Evolutionary conservation across 2,797 vertebrate genomes (phyloP).

Genomic region (Tinamus major): DNA sequence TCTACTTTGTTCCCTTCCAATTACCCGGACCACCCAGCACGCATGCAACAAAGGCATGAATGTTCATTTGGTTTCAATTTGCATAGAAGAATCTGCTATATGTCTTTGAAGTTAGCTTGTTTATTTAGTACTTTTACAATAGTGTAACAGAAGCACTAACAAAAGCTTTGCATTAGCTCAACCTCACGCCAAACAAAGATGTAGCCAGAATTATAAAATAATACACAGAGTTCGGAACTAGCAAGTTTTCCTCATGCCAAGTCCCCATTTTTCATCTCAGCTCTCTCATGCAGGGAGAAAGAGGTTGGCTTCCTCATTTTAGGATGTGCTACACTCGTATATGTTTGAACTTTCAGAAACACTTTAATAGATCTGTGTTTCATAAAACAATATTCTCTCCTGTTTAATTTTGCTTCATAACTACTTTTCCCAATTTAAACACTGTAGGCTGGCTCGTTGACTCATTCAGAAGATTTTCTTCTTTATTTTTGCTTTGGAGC

Average conservation of each 20-base stretch:
- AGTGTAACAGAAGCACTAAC: neutral
- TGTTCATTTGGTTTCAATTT: constrained; percentile 1
- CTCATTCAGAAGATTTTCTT: neutral
- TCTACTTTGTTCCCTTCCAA: neutral
- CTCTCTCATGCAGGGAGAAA: neutral
- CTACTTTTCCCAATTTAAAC: neutral
- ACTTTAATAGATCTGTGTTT: neutral
- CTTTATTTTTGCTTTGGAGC: neutral
- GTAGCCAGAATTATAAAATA: neutral
- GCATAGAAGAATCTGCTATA: neutral
- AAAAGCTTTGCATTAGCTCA: neutral
- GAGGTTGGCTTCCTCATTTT: neutral
- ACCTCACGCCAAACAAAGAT: neutral
- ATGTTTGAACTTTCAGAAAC: neutral
- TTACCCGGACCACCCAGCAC: neutral
- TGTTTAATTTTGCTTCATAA: neutral
- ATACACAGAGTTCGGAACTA: neutral
- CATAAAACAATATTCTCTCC: neutral
- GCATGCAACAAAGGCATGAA: neutral
- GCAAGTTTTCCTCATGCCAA: neutral
- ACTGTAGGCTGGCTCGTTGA: neutral
- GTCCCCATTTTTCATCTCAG: neutral
- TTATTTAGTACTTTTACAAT: neutral
- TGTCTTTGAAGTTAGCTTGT: constrained; percentile 8
- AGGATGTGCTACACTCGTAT: neutral